Conservation (phyloP, 2,888 invertebrate species). For the Aspidiotus rigidus region DNA sequence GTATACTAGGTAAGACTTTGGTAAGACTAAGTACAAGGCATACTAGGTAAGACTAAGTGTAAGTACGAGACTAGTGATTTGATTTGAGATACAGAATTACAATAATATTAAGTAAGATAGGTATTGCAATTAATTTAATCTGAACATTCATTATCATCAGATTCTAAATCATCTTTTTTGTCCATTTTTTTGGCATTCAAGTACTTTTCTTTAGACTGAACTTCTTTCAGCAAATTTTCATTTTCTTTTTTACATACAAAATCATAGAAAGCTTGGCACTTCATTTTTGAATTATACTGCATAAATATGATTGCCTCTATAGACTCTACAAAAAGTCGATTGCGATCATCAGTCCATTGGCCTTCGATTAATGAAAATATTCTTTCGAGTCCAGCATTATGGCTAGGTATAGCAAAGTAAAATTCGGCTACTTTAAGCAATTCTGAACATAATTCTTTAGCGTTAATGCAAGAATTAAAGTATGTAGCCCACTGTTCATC, state of each 20-base stretch:
- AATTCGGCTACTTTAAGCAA: neutral
- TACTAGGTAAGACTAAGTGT: no score
- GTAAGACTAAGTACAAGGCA: no score
- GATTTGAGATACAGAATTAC: neutral
- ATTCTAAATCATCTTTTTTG: neutral
- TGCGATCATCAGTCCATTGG: conserved; percentile 2
- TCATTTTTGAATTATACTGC: neutral
- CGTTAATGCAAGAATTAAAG: neutral
- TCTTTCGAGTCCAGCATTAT: neutral
- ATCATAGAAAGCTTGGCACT: neutral
- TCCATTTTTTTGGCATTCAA: neutral
- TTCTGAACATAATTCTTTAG: conserved; percentile 1
- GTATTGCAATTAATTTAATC: conserved; percentile 2
- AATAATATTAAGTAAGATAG: neutral
- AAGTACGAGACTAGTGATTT: neutral
- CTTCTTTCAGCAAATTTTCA: neutral
- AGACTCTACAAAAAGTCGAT: neutral
- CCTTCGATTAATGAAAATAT: neutral
- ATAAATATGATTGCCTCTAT: conserved; percentile 2
- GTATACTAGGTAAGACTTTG: no score
- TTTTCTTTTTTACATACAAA: neutral
- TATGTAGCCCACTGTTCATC: conserved; percentile 3
- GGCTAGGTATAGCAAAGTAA: neutral
- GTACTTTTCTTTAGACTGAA: conserved; percentile 1
- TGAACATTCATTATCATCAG: neutral